phyloP scores from a whole-genome alignment of 2,888 invertebrate species.

The Stenodema calcarata region DNA sequence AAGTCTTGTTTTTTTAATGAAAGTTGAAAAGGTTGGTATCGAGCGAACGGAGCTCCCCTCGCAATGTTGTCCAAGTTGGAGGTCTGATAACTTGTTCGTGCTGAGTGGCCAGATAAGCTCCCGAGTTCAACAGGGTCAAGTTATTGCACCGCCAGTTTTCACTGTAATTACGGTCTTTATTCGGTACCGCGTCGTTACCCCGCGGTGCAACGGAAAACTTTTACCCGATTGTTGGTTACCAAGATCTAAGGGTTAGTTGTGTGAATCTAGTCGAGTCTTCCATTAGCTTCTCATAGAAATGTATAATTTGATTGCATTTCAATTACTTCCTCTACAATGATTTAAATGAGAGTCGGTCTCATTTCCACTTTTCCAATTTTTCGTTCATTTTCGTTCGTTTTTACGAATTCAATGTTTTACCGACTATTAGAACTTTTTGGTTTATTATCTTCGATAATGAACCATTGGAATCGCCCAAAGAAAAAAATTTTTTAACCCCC shows the following conservation, averaged over 20 bases:
- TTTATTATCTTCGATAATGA: no score
- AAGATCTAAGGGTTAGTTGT: not conserved
- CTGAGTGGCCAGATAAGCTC: conserved; percentile 21
- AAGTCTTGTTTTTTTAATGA: not conserved
- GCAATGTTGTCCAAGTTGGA: not conserved
- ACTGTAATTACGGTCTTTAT: conserved; percentile 14
- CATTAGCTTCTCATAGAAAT: no score
- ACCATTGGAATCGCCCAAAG: no score
- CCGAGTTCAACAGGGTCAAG: conserved; percentile 24
- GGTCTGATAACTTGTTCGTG: conserved; percentile 18
- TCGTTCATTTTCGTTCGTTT: no score
- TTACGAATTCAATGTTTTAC: no score
- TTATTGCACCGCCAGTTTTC: conserved; percentile 26
- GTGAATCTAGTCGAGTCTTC: no score
- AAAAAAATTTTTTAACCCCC: no score
- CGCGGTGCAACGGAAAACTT: not conserved
- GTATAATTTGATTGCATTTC: no score
- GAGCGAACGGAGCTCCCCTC: not conserved
- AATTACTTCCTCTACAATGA: no score
- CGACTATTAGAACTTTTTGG: no score
- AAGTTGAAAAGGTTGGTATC: not conserved
- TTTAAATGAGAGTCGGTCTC: no score
- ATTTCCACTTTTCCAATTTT: no score
- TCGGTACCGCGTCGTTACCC: not conserved
- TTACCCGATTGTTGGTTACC: not conserved